Evolutionary conservation across 1,140 invertebrate species (phyloP), one percentile per base, ranked within the genome.

Genomic region (Bombus polaris): DNA sequence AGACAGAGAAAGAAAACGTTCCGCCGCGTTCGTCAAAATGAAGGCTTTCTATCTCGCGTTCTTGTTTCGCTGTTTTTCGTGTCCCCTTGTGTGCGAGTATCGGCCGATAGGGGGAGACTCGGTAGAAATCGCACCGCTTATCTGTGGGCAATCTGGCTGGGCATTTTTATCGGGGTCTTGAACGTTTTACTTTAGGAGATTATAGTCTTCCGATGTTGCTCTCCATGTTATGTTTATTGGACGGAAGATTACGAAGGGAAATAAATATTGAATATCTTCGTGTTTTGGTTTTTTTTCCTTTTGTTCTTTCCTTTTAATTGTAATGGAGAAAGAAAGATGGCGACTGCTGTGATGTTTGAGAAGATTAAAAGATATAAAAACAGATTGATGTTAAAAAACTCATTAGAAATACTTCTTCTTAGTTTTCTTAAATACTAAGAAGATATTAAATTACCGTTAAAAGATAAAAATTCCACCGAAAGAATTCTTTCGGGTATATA

Each of bases 21-120:
- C 35, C 37, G 28, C 15, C 3, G 22, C 15, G 68, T 85, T 72
- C 77, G 76, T 85, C 53, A 85, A 85, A 85, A 85, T 72, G 68
- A 59, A 32, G 71, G 39, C n/a, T 79, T 72, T 80, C 76, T 84
- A 79, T 84, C 75, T 57, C 22, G 10, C 39, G 37, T 59, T 62
- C 70, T 74, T 65, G 39, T 74, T 72, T 59, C 53, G n/a, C n/a
- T 25, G 57, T 68, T 68, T 70, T 77, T 83, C 44, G 44, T 42
- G 72, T 68, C 42, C 57, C 28, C 37, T 13, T 68, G 5, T 18
- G 25, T 13, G 15, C 18, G 15, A 44, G 39, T 39, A 44, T 72
- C 32, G 35, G 8, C 4, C 22, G 10, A 22, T 6, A 57, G 25
- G 9, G 44, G 28, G 39, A 18, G 39, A 71, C 25, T 71, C 70